Conservation (phyloP, 2,888 invertebrate genomes). For the Candidula unifasciata region DNA sequence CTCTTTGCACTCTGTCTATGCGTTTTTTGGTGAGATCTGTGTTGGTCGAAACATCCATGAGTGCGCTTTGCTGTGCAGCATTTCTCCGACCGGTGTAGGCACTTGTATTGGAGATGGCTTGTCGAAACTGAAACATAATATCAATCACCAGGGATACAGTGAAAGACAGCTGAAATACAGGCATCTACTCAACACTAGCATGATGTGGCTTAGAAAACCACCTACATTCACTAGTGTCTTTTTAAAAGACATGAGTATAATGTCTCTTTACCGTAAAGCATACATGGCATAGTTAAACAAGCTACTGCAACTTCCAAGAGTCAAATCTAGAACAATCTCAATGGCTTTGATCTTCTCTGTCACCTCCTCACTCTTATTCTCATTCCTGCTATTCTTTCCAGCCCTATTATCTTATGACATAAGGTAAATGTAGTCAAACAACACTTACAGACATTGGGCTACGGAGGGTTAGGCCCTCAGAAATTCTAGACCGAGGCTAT, state of each 20-base stretch:
- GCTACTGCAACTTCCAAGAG: no score
- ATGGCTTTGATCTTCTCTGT: no score
- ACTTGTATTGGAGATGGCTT: conserved; percentile 53
- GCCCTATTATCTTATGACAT: background rate
- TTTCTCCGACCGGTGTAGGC: conserved; percentile 56
- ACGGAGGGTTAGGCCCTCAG: background rate
- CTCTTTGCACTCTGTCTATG: conserved; percentile 75
- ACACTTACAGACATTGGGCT: background rate
- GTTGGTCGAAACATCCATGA: conserved; percentile 53
- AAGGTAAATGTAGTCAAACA: background rate
- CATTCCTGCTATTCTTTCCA: background rate
- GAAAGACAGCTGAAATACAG: no score
- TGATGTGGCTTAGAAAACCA: no score
- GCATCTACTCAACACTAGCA: no score
- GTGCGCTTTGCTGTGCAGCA: conserved; percentile 42
- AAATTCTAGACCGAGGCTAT: no score
- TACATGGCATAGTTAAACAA: no score
- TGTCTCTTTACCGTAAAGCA: no score
- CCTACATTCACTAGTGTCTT: no score
- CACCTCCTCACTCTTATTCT: background rate
- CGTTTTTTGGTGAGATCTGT: conserved; percentile 69
- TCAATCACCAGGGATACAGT: no score
- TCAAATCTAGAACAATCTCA: no score
- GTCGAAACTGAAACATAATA: conserved; percentile 58
- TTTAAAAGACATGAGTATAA: no score